Evolutionary conservation across 2,888 invertebrate genomes (phyloP), one percentile per base, ranked within the genome.

Genomic region (Tachina fera): DNA sequence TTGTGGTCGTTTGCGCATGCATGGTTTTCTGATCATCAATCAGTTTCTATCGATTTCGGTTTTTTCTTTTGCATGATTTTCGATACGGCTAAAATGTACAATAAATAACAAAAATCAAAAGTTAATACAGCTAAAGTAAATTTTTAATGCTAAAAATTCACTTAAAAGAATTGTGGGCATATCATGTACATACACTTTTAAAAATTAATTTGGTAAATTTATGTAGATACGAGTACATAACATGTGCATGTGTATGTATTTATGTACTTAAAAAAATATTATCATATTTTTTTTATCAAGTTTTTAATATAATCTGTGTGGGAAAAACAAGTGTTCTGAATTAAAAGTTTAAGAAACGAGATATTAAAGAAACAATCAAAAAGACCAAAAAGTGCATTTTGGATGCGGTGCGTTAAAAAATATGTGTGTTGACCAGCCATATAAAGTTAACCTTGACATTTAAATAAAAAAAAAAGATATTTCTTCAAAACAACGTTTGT

Each of bases 1-100:
- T 86, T 80, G 71, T 67, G 71, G 39, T 86, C 72, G 83, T 79
- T 83, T 72, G 86, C 77, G 83, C 77, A 67, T 78, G 77, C 72
- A 74, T 83, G 67, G 22, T 60, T 78, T 74, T 67, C 53, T 49
- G 61, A 68, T 68, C 67, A 13, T 53, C 13, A 68, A n/a, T 14
- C 13, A 68, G 22, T 14, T 75, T 72, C 16, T 68, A 75, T 43
- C 6, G 39, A 51, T 45, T 39, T 61, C 10, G 43, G 13, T 43
- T 22, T 19, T 49, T 74, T 49, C 49, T 51, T 56, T 58, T 22
- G 22, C 41, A 53, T 43, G 13, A 39, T 56, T 58, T 53, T 56
- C 5, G 11, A 70, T 49, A 49, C 81, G 67, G 60, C 6, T 31
- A 31, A 31, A 31, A 31, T 0, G 3, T 31, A 81, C 74, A 60